Evolutionary conservation across 1,140 invertebrate genomes (phyloP).

Genomic region (Pectinophora gossypiella): DNA sequence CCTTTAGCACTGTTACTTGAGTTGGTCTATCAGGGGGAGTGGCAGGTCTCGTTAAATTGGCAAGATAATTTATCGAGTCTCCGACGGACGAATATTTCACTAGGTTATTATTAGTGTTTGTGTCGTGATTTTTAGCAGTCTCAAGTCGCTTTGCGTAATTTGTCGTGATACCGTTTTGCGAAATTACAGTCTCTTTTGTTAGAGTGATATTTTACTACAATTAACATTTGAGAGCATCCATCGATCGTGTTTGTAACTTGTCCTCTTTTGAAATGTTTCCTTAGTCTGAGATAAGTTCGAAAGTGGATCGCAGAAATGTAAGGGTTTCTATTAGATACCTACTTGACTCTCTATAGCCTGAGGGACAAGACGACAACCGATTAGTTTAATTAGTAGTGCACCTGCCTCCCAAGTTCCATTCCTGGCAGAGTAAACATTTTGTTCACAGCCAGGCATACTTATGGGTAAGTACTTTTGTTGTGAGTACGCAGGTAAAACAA

Average conservation of each 20-base stretch:
- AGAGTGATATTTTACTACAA: constrained; percentile 1
- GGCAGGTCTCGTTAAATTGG: constrained; percentile 1
- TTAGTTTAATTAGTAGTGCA: no score
- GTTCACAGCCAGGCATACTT: no score
- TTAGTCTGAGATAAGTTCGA: background rate
- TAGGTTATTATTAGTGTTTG: constrained; percentile 9
- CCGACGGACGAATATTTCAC: constrained; percentile 8
- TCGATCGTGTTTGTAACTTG: constrained; percentile 1
- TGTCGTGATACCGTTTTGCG: constrained; percentile 16
- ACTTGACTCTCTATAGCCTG: no score
- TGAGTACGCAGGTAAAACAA: no score
- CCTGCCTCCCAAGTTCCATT: no score
- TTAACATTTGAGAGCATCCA: constrained; percentile 3
- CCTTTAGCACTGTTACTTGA: background rate
- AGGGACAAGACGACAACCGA: no score
- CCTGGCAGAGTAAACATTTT: no score
- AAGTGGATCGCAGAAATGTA: background rate
- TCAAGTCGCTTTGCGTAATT: constrained; percentile 1
- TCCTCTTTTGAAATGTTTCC: background rate
- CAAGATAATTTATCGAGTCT: background rate
- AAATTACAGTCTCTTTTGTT: constrained; percentile 1
- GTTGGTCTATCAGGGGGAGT: background rate
- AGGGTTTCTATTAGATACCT: no score
- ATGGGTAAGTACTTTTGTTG: no score
- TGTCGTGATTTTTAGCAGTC: constrained; percentile 11